Evolutionary conservation across 2,888 invertebrate species (phyloP), one percentile per base, ranked within the genome.

Genomic region (Mallateleia sp.): DNA sequence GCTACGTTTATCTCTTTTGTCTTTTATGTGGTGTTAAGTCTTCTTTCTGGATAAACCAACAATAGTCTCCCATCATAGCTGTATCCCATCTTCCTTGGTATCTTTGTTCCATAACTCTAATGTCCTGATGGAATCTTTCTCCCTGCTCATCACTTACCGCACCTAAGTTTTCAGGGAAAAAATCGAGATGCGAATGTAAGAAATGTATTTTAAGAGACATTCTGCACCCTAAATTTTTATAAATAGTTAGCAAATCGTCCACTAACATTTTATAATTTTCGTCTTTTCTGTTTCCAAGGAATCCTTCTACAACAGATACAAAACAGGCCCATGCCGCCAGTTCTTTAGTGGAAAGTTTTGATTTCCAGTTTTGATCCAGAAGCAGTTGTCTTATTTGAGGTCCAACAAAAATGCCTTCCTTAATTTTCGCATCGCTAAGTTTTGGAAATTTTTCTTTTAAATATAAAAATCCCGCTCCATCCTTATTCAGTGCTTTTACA

Each of bases 101-200:
- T 7, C 22, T 14, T 14, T 8, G 7, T 24, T 69, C 54, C 38
- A 69, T 69, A 18, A 2, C n/a, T 38, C 4, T 22, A 4, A 69
- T 69, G n/a, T 69, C 38, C 18, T 69, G 54, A 9, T 69, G 54
- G 38, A 69, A 69, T 54, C 54, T 22, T 28, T 38, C 62, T 6
- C 25, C 45, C 25, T 45, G 62, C 14, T 45, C 22, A 7, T 62
- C 62, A 25, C n/a, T 45, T 5, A n/a, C 5, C 2, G 4, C 42
- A 3, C 45, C 62, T 2, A 38, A 14, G 7, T n/a, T 24, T 45
- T 62, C 25, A 7, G 22, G 24, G 8, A 62, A 62, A n/a, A 8
- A 45, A n/a, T 62, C 45, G 7, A 62, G 24, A 45, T 45, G 62
- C 0, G 24, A 42, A 25, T 62, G 15, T 7, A 62, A 15, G 24